Percentiles rank a stretch among this genome's conserved stretches.
Evolutionary conservation across 1,140 invertebrate genomes (phyloP).

Genomic region (Whitmania pigra): DNA sequence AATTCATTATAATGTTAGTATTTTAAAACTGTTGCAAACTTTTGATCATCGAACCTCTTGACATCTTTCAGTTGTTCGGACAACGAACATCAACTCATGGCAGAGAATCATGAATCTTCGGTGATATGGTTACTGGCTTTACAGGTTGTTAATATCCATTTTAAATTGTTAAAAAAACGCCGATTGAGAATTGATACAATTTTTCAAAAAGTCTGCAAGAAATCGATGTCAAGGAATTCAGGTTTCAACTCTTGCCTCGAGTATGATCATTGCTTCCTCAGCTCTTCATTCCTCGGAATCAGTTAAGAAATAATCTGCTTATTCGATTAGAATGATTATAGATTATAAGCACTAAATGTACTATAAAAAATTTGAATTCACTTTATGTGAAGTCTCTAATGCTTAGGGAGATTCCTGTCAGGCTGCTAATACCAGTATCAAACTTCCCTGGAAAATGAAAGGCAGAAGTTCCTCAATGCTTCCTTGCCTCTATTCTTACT

Average conservation of each 20-base stretch:
- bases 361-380: background rate
- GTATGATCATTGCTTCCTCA: background rate
- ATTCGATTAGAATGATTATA: background rate
- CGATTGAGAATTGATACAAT: too few relatives aligned
- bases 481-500: background rate
- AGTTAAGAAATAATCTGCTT: background rate
- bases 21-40: background rate
- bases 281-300: background rate
- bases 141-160: slow-evolving; percentile 30
- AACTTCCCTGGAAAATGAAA: slow-evolving; percentile 2
- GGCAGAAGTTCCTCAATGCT: background rate
- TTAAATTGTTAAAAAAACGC: too few relatives aligned
- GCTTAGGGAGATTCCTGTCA: background rate
- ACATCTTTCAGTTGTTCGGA: slow-evolving; percentile 33
- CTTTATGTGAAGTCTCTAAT: background rate
- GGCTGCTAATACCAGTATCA: background rate
- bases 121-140: slow-evolving; percentile 44
- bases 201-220: background rate
- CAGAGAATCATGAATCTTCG: slow-evolving; percentile 43
- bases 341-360: background rate
- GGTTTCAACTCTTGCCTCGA: background rate
- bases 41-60: background rate
- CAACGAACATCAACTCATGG: slow-evolving; percentile 40
- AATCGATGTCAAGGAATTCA: background rate
- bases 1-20: slow-evolving; percentile 42